phyloP scores from a whole-genome alignment of 92 coral and sea anemone species.

The Porites evermanni region DNA sequence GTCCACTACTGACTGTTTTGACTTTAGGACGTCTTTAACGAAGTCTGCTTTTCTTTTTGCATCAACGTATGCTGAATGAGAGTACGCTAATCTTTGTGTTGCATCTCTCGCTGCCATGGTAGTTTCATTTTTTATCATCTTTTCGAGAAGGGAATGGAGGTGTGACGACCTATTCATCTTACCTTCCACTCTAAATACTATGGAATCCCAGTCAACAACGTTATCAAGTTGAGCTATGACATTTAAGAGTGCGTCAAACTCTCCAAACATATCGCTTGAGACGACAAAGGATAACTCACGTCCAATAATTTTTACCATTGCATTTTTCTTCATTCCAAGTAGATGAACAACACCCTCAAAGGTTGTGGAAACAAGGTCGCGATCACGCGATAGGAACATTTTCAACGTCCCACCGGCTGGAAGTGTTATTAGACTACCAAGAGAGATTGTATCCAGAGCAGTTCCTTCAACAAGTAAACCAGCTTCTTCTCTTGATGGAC shows the following conservation, averaged over 20 bases:
- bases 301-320: background rate
- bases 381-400: slow-evolving; percentile 9
- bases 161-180: slow-evolving; percentile 41
- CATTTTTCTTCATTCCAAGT: background rate
- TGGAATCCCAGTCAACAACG: slow-evolving; percentile 41
- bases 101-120: slow-evolving; percentile 25
- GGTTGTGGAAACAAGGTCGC: background rate
- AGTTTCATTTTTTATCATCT: slow-evolving; percentile 35
- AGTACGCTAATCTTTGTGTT: slow-evolving; percentile 14
- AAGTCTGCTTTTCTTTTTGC: slow-evolving; percentile 33
- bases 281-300: background rate
- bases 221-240: slow-evolving; percentile 18
- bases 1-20: slow-evolving; percentile 2
- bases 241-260: slow-evolving; percentile 33
- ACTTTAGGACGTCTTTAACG: slow-evolving; percentile 3
- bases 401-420: background rate
- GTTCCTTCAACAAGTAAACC: slow-evolving; percentile 28
- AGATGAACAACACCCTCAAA: slow-evolving; percentile 10
- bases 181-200: slow-evolving; percentile 34
- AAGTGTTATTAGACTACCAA: background rate
- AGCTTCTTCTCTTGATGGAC: background rate
- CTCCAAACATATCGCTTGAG: slow-evolving; percentile 17
- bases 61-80: slow-evolving; percentile 22
- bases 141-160: slow-evolving; percentile 26
- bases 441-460: background rate